Evolutionary conservation across 2,797 vertebrate genomes (phyloP).

Genomic region (Parauchenoglanis ngamensis): DNA sequence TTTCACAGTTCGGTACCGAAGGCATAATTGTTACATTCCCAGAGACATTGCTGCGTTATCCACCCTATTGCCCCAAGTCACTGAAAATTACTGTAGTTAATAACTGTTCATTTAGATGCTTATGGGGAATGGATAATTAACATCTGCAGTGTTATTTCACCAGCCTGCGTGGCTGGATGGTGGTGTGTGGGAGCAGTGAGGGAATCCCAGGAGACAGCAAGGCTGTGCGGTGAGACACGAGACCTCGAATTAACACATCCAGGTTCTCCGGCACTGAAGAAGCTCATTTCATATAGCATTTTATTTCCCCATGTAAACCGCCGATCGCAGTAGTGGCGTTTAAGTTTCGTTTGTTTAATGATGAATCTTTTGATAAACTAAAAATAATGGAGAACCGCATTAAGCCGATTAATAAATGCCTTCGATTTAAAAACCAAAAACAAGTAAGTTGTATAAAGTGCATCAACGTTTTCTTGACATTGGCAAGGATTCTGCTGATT

Average conservation of each 20-base stretch:
- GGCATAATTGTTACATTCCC: background rate
- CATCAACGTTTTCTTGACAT: background rate
- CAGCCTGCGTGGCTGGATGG: background rate
- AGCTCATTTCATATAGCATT: background rate
- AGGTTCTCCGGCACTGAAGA: constrained; percentile 15
- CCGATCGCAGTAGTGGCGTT: background rate
- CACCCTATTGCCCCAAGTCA: background rate
- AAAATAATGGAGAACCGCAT: constrained; percentile 3
- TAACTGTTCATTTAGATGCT: constrained; percentile 31
- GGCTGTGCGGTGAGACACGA: background rate
- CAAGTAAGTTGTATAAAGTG: background rate
- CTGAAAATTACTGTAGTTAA: constrained; percentile 13
- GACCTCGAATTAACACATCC: constrained; percentile 39
- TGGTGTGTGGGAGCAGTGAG: background rate
- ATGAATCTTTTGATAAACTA: constrained; percentile 13
- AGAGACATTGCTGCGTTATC: background rate
- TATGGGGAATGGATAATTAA: constrained; percentile 1
- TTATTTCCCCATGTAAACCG: background rate
- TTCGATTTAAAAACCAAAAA: background rate
- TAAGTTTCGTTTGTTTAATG: constrained; percentile 11
- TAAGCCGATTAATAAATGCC: constrained; percentile 8
- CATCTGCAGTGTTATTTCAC: background rate
- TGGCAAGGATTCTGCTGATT: background rate
- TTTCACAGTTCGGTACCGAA: background rate
- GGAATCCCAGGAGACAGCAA: background rate